A percentile compares a stretch with the other conserved stretches of the same genome.
Conservation (phyloP, 2,888 invertebrate species). For the Lithophane leautieri region DNA sequence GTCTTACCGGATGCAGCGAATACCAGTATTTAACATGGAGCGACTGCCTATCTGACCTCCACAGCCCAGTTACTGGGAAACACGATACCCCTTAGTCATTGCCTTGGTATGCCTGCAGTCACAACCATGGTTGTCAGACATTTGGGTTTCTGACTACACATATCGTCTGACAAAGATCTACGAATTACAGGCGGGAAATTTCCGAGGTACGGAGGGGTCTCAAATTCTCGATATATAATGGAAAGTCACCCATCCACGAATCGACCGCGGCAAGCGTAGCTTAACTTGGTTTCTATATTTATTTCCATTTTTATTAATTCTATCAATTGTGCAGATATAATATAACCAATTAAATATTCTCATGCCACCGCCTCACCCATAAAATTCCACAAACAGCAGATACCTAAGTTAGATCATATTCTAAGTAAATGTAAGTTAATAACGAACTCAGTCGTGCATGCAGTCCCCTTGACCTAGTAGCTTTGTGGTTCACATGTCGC, state of each 20-base stretch:
- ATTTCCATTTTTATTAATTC: too few species aligned
- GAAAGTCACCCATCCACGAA: too few species aligned
- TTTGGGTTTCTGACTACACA: too few species aligned
- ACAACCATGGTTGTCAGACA: too few species aligned
- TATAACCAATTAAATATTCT: too few species aligned
- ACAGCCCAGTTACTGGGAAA: background rate
- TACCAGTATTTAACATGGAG: background rate
- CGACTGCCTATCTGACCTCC: background rate
- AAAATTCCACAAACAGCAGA: constrained; percentile 1
- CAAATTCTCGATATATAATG: too few species aligned
- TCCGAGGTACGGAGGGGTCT: too few species aligned
- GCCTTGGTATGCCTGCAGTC: too few species aligned
- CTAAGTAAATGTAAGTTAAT: constrained; percentile 38
- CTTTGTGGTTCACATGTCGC: constrained; percentile 55
- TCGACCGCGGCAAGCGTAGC: background rate
- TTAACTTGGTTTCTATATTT: too few species aligned
- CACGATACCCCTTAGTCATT: background rate
- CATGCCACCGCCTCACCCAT: background rate
- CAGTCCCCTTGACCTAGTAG: constrained; percentile 55
- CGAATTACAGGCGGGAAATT: too few species aligned
- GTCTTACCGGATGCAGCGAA: background rate
- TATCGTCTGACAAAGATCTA: too few species aligned
- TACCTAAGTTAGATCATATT: constrained; percentile 8
- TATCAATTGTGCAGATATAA: too few species aligned
- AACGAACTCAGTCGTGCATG: constrained; percentile 46